These are phyloP conservation scores for Lineus longissimus DNA, from an alignment of 1,140 invertebrate species.

Conservation along the genomic window DNA sequence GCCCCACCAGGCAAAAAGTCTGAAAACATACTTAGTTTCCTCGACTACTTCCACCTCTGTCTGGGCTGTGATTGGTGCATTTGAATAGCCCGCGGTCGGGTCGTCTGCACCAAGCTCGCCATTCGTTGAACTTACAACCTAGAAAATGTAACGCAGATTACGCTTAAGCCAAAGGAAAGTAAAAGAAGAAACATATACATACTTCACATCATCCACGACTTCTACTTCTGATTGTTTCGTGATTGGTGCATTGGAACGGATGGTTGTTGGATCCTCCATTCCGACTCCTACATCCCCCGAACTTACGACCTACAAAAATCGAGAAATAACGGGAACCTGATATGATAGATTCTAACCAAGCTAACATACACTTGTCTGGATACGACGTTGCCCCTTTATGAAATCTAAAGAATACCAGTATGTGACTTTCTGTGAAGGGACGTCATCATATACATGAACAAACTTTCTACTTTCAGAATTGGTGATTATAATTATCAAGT, in stretches of 20 bases:
- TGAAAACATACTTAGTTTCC: conserved; percentile 57
- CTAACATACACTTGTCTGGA: too few relatives aligned
- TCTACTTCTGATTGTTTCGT: conserved; percentile 3
- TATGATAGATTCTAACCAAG: neutral
- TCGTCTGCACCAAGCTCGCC: conserved; percentile 92
- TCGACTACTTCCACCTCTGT: conserved; percentile 76
- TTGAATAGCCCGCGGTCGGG: conserved; percentile 91
- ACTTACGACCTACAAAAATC: neutral
- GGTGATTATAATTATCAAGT: too few relatives aligned
- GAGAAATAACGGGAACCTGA: neutral
- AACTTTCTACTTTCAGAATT: too few relatives aligned
- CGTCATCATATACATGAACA: too few relatives aligned
- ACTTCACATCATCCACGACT: conserved; percentile 5
- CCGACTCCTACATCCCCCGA: conserved; percentile 4
- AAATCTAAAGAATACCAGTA: too few relatives aligned
- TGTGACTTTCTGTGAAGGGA: too few relatives aligned
- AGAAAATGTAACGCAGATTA: conserved; percentile 41
- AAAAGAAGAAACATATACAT: conserved; percentile 9
- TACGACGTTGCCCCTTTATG: too few relatives aligned
- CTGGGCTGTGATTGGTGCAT: conserved; percentile 85
- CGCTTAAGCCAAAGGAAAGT: neutral
- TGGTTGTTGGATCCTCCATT: neutral
- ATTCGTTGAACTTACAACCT: conserved; percentile 97
- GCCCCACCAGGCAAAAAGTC: too few relatives aligned
- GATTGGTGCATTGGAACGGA: conserved; percentile 1